A percentile compares a stretch with the other conserved stretches of the same genome.
These are phyloP conservation scores for Heteropelma amictum DNA, from an alignment of 2,888 invertebrate genomes.

Conservation along the genomic window DNA sequence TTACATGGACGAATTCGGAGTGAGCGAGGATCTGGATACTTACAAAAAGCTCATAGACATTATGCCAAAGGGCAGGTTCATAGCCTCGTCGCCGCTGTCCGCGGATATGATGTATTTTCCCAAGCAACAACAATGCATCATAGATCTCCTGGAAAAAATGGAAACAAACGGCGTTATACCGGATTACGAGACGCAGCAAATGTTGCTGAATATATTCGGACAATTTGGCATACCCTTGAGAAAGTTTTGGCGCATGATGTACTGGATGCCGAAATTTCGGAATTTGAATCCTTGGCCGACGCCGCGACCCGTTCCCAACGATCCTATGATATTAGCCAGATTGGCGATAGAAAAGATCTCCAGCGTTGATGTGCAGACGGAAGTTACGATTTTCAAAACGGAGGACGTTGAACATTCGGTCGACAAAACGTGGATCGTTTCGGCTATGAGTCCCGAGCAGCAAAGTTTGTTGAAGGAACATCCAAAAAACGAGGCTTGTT, in stretches of 20 bases:
- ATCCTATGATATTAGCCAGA: conserved; percentile 87
- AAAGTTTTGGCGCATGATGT: conserved; percentile 90
- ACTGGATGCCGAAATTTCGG: conserved; percentile 97
- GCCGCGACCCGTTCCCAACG: conserved; percentile 88
- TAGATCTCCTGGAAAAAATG: conserved; percentile 96
- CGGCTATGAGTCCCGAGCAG: conserved; percentile 90
- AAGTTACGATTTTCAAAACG: conserved; percentile 84
- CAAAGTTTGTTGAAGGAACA: conserved; percentile 84
- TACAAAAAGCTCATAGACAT: conserved; percentile 93
- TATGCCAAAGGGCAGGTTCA: conserved; percentile 92
- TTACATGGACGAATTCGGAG: conserved; percentile 93
- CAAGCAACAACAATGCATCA: conserved; percentile 95
- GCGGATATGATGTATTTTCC: conserved; percentile 96
- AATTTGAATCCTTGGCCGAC: conserved; percentile 92
- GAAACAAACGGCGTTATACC: conserved; percentile 95
- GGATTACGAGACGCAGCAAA: conserved; percentile 91
- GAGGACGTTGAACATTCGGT: conserved; percentile 85
- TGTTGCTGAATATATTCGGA: conserved; percentile 92
- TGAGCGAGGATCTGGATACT: conserved; percentile 90
- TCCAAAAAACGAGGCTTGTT: conserved; percentile 80
- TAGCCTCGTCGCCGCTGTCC: conserved; percentile 90
- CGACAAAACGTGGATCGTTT: conserved; percentile 96
- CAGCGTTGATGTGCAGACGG: conserved; percentile 87
- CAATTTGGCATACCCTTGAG: conserved; percentile 84
- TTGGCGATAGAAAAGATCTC: conserved; percentile 91